phyloP scores from a whole-genome alignment of 2,113 vertebrate species.

The Azemiops feae region DNA sequence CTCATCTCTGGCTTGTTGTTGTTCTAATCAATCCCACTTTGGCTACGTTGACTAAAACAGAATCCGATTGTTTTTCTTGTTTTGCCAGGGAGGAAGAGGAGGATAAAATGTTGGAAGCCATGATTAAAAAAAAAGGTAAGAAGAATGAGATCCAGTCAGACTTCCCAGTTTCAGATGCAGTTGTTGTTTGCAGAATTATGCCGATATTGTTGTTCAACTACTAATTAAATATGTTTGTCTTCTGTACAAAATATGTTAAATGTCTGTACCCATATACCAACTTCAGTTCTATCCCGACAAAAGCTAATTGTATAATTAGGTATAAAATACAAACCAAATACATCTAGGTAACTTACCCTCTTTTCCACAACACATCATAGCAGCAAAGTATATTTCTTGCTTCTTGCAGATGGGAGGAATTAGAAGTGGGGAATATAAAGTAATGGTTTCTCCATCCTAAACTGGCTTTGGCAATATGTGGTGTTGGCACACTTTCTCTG shows the following conservation, averaged over 20 bases:
- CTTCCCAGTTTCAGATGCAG: background rate
- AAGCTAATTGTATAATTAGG: background rate
- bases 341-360: background rate
- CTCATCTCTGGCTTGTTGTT: background rate
- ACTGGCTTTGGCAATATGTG: background rate
- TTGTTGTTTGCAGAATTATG: background rate
- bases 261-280: background rate
- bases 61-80: constrained; percentile 50
- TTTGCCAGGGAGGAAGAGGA: constrained; percentile 84
- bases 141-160: background rate
- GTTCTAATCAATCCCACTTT: background rate
- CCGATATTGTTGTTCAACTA: background rate
- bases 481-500: background rate
- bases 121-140: constrained; percentile 88
- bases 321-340: background rate
- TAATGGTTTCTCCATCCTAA: background rate
- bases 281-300: background rate
- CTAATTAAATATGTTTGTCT: background rate
- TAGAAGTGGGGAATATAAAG: background rate
- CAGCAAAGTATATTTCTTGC: background rate
- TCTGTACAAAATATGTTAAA: background rate
- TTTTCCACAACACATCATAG: background rate
- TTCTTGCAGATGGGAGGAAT: background rate
- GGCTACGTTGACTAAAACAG: constrained; percentile 23
- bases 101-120: constrained; percentile 84